Base-by-base conservation (phyloP, 2,113 vertebrate genomes). In the Emydura subglobosa region DNA sequence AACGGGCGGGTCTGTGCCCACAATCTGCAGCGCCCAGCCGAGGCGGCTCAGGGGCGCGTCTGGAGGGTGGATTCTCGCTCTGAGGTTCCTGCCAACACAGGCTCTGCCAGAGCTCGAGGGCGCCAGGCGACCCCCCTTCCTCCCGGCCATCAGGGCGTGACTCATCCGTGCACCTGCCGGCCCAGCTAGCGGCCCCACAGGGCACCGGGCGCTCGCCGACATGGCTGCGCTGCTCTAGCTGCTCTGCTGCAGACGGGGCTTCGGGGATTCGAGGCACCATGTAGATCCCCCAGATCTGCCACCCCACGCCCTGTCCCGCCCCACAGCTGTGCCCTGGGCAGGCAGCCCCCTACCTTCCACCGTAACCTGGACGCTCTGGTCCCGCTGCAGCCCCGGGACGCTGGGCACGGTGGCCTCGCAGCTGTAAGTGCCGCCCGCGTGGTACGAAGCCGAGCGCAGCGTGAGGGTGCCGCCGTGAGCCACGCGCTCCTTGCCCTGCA, bases 391-490 rank as follows among this genome's bases (percentile, higher is more conserved):
- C 47, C 98, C 98, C 1, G 98, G 98, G 34, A 99, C 98, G 0
- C 94, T 95, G 44, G 98, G 97, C 59, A 98, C 97, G 1, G 96
- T 97, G 42, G 98, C 98, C 78, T 98, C 97, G 68, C 99, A 99
- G 6, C 94, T 34, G 83, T 99, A 99, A 10, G 96, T 96, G 49
- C 99, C 99, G 0, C 97, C 97, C 0, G 98, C 92, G 5, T 97
- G 92, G 34, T 99, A 98, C 54, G 97, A 95, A 53, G 98, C 80
- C 0, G 92, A 55, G 24, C 76, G 57, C 47, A 99, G 92, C 0
- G 93, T 91, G 42, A 99, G 97, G 3, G 49, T 93, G 14, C 97
- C 98, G 1, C 91, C 94, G 50, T 97, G 93, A 14, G 97, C 98
- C 31, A 98, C 82, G 34, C 97, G 88, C 8, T 96, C 79, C 5